A percentile compares a stretch with the other conserved stretches of the same genome.
phyloP scores from a whole-genome alignment of 2,888 invertebrate species.

The Mesorhabditis belari region DNA sequence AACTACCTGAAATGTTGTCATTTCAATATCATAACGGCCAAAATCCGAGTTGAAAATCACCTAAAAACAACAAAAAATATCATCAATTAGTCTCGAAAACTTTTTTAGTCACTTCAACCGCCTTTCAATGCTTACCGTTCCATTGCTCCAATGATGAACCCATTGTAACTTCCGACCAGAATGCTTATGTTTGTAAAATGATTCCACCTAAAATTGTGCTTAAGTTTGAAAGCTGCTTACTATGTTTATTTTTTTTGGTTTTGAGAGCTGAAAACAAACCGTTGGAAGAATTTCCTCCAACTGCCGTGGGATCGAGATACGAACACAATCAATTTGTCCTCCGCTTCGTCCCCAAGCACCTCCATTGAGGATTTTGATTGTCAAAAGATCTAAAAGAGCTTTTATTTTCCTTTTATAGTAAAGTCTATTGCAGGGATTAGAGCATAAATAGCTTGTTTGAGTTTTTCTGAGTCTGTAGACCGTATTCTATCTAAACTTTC shows the following conservation, averaged over 20 bases:
- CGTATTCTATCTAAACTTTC: no score
- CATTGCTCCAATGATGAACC: slow-evolving; percentile 99
- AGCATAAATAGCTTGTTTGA: not conserved
- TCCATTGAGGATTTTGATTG: slow-evolving; percentile 95
- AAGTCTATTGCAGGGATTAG: not conserved
- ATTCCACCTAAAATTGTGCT: slow-evolving; percentile 66
- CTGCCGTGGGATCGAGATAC: slow-evolving; percentile 90
- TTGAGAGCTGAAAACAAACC: slow-evolving; percentile 30
- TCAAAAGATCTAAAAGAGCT: slow-evolving; percentile 64
- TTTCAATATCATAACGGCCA: slow-evolving; percentile 83
- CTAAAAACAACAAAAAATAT: slow-evolving; percentile 4
- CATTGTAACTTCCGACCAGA: slow-evolving; percentile 93
- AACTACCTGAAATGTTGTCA: slow-evolving; percentile 85
- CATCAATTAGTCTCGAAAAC: not conserved
- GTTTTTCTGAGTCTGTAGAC: no score
- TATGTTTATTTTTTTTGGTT: no score
- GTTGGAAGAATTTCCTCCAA: slow-evolving; percentile 98
- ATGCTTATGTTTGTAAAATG: slow-evolving; percentile 94
- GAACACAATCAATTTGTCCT: slow-evolving; percentile 72
- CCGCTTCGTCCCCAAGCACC: slow-evolving; percentile 90
- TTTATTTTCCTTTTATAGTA: not conserved
- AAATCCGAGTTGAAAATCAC: slow-evolving; percentile 63
- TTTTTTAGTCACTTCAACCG: not conserved
- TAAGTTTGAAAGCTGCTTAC: not conserved
- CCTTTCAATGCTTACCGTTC: slow-evolving; percentile 64